Conservation (phyloP, 2,888 invertebrate genomes). For the Erebia epiphron region DNA sequence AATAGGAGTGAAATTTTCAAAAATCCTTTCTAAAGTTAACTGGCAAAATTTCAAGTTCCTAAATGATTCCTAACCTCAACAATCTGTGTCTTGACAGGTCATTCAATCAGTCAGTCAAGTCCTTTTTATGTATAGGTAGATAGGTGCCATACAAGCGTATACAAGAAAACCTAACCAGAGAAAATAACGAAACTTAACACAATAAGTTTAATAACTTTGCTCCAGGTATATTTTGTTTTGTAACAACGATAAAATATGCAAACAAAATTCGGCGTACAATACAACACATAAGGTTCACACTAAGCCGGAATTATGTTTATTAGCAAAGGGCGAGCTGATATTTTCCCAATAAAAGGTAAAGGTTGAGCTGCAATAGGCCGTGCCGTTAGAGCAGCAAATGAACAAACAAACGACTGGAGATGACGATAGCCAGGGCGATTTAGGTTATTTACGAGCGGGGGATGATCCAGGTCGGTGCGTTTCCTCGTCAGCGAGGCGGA, state of each 20-base stretch:
- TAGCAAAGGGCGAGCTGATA: constrained; percentile 2
- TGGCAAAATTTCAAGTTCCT: background rate
- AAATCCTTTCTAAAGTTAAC: no score
- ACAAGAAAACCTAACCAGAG: background rate
- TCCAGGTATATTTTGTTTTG: background rate
- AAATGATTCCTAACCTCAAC: no score
- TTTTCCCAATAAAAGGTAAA: constrained; percentile 6
- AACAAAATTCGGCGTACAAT: background rate
- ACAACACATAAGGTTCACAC: background rate
- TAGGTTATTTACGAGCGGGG: constrained; percentile 52
- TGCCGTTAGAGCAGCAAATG: constrained; percentile 17
- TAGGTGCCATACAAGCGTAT: no score
- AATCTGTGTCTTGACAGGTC: no score
- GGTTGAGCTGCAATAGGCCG: constrained; percentile 15
- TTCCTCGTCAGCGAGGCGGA: constrained; percentile 55
- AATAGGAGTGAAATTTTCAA: no score
- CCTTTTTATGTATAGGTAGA: no score
- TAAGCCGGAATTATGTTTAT: constrained; percentile 4
- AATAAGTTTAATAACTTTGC: background rate
- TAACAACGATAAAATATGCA: constrained; percentile 7
- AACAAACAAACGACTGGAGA: constrained; percentile 19
- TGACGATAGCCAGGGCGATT: constrained; percentile 24
- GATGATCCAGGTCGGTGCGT: constrained; percentile 74
- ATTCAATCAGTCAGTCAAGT: no score
- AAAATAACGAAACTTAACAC: constrained; percentile 6